Base-by-base conservation (phyloP, 1,140 invertebrate species). In the Tetramorium alpestre region DNA sequence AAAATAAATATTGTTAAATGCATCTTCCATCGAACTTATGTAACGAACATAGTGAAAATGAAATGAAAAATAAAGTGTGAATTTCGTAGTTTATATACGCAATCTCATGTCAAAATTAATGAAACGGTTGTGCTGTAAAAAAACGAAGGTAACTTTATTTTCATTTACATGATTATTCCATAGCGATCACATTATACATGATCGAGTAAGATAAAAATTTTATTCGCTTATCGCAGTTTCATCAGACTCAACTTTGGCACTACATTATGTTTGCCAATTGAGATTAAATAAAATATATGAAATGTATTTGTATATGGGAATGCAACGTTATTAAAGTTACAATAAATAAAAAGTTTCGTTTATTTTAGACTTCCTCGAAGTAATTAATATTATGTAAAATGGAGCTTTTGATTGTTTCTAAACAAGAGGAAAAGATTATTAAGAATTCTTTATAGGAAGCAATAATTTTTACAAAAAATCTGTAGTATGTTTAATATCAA, bases 141-240 rank as follows among this genome's bases (percentile, higher is more conserved):
- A 87, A 18, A 87, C 10, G 28, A 44, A n/a, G 56, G 18, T 87
- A 58, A 69, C 13, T 89, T 88, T 75, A 78, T 85, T 75, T 18
- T 75, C 41, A 60, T 18, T 69, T 78, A 49, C 3, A 28, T 73
- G 6, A 38, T 54, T 5, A 72, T 73, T 33, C 11, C 41, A 69
- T 10, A 11, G 5, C 11, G 7, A 41, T 28, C 11, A 82, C 8
- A 64, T 76, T 76, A 33, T 33, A 76, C 44, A 70, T 2, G n/a
- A 76, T 16, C 64, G 22, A n/a, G 60, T 60, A 28, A n/a, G 7
- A 82, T 73, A 58, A 70, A 58, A 87, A 73, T 3, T 78, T n/a
- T 85, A 80, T 89, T 69, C 13, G 13, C 44, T 60, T 38, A 18
- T 49, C 11, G 22, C 22, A 89, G 22, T 67, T 49, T 38, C 11